A percentile compares a stretch with the other conserved stretches of the same genome.
phyloP scores from a whole-genome alignment of 2,888 invertebrate genomes.

The Sthenelais limicola region DNA sequence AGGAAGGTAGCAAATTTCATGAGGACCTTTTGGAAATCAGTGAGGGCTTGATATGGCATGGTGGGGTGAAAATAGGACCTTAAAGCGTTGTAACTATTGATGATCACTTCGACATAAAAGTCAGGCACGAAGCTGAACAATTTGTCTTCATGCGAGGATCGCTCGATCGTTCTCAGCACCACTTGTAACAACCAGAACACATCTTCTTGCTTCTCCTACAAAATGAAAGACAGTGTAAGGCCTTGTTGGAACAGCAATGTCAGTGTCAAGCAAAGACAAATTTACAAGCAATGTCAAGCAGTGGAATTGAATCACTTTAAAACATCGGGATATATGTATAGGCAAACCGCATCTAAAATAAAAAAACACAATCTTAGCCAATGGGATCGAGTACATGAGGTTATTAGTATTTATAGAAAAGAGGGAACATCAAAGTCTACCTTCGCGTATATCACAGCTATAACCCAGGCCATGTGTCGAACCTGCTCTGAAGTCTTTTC shows the following conservation, averaged over 20 bases:
- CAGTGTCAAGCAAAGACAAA: too few species aligned
- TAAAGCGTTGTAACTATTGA: conserved; percentile 79
- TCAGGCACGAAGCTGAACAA: conserved; percentile 83
- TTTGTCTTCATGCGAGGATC: conserved; percentile 77
- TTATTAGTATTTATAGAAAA: too few species aligned
- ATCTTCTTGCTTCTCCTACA: conserved; percentile 76
- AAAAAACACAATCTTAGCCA: too few species aligned
- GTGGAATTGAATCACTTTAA: too few species aligned
- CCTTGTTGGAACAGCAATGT: too few species aligned
- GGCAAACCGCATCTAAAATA: too few species aligned
- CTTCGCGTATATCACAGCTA: conserved; percentile 79
- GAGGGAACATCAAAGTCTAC: too few species aligned
- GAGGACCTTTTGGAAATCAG: conserved; percentile 52
- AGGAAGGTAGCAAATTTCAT: conserved; percentile 79
- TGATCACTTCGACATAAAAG: conserved; percentile 80
- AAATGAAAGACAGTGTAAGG: too few species aligned
- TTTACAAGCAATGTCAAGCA: too few species aligned
- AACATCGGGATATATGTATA: too few species aligned
- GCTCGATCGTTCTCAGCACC: conserved; percentile 77
- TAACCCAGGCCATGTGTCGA: conserved; percentile 81
- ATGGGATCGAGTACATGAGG: too few species aligned
- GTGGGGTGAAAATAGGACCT: conserved; percentile 80
- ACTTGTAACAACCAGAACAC: conserved; percentile 78
- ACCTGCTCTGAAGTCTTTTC: conserved; percentile 77
- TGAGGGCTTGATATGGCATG: neutral